Evolutionary conservation across 2,113 vertebrate species (phyloP), one percentile per base, ranked within the genome.

Genomic region (Grantiella picta): DNA sequence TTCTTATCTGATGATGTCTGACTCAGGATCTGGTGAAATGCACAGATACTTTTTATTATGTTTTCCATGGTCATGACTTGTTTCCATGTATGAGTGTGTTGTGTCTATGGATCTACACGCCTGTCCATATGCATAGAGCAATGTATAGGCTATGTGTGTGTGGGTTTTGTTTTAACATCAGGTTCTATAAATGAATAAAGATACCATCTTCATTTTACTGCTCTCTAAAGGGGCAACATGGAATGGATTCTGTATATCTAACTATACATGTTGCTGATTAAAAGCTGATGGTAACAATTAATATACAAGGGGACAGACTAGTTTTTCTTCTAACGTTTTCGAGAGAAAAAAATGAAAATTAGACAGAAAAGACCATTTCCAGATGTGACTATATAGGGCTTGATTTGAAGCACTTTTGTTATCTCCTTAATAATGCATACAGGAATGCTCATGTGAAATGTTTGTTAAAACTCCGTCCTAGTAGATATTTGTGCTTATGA

Each of bases 211-310:
- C 75, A 73, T 97, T 96, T 96, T 94, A 94, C 95, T 96, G 81
- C 94, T 96, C 90, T 96, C 94, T 92, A 63, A 97, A 97, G 95
- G 63, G 94, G 52, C 71, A 97, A 92, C 93, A 77, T 94, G 95
- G 72, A 97, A 95, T 94, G 91, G 93, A 95, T 97, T 97, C 86
- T 96, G 89, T 94, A 98, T 90, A 95, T 95, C 95, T 96, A 94
- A 96, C 95, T 95, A 85, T 97, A 96, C 87, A 95, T 94, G 94
- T 96, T 79, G 33, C 94, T 97, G 97, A 97, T 98, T 97, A 96
- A 97, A 98, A 97, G 95, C 97, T 95, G 97, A 97, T 97, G 97
- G 96, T 94, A 96, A 97, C 95, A 83, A 86, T 86, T 86, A 93
- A 95, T 93, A 94, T 72, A 93, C 61, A 68, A 83, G 92, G 59